Evolutionary conservation across 1,140 invertebrate species (phyloP).

Genomic region (Ooceraea biroi): DNA sequence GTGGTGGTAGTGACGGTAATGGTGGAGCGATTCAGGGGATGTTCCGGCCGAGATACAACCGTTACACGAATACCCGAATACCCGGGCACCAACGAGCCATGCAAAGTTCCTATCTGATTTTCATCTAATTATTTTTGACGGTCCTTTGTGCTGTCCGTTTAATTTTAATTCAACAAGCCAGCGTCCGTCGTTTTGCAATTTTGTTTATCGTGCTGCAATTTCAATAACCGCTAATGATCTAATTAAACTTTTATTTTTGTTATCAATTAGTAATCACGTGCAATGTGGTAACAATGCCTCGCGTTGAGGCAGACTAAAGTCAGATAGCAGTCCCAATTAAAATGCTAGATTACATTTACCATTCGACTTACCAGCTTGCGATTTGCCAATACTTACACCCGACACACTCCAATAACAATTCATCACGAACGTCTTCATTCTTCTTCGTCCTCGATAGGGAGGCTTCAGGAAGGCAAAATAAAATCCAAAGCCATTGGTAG

Average conservation of each 20-base stretch:
- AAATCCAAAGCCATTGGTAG: too few species aligned
- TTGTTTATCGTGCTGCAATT: slow-evolving; percentile 19
- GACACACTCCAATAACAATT: too few species aligned
- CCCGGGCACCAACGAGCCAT: slow-evolving; percentile 34
- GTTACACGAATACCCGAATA: slow-evolving; percentile 17
- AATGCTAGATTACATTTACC: too few species aligned
- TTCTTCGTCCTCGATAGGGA: too few species aligned
- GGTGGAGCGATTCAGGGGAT: slow-evolving; percentile 22
- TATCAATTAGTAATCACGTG: slow-evolving; percentile 43
- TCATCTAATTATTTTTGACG: slow-evolving; percentile 56
- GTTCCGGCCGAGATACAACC: slow-evolving; percentile 45
- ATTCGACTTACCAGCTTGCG: too few species aligned
- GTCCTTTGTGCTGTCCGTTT: slow-evolving; percentile 48
- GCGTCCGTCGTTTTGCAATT: slow-evolving; percentile 10
- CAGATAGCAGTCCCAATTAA: too few species aligned
- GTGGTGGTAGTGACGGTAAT: too few species aligned
- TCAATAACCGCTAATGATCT: slow-evolving; percentile 45
- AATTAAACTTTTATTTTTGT: slow-evolving; percentile 54
- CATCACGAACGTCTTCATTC: too few species aligned
- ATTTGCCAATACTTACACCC: too few species aligned
- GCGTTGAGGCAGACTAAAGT: too few species aligned
- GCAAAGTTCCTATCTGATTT: slow-evolving; percentile 34
- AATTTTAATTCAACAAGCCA: slow-evolving; percentile 42
- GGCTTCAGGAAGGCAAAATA: too few species aligned
- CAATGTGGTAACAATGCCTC: not conserved